These are phyloP conservation scores for Phyllotreta striolata DNA, from an alignment of 2,888 invertebrate species.

Conservation along the genomic window DNA sequence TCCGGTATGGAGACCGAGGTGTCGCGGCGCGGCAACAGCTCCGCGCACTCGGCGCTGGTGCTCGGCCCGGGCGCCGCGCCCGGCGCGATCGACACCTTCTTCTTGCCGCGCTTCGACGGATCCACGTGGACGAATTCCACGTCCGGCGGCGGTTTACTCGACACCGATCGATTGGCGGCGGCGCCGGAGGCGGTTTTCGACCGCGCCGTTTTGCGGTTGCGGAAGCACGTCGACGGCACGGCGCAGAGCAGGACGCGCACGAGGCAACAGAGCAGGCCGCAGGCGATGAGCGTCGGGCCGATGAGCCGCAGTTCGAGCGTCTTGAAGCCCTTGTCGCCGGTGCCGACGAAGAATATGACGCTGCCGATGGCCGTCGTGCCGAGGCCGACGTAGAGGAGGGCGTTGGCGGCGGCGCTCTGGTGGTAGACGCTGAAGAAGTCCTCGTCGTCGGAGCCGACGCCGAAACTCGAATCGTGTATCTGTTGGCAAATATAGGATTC, in stretches of 20 bases:
- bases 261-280: constrained; percentile 83
- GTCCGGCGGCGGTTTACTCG: too few species aligned
- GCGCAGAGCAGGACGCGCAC: constrained; percentile 85
- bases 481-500: too few species aligned
- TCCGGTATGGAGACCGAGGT: constrained; percentile 47
- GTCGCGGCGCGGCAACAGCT: constrained; percentile 52
- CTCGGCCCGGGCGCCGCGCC: constrained; percentile 54
- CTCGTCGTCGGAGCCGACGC: constrained; percentile 72
- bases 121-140: too few species aligned
- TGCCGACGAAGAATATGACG: constrained; percentile 88
- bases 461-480: constrained; percentile 85
- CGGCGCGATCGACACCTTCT: constrained; percentile 60
- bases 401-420: constrained; percentile 83
- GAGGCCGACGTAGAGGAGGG: constrained; percentile 85
- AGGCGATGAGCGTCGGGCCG: constrained; percentile 75
- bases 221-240: constrained; percentile 77
- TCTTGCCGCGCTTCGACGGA: too few species aligned
- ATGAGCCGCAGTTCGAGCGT: constrained; percentile 86
- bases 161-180: constrained; percentile 59
- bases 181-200: constrained; percentile 61
- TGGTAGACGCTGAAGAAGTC: constrained; percentile 73
- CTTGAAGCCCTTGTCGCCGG: constrained; percentile 88
- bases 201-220: constrained; percentile 71
- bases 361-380: constrained; percentile 84
- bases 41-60: constrained; percentile 57